Conservation (phyloP, 2,113 vertebrate species). For the Rousettus leschenaultii region DNA sequence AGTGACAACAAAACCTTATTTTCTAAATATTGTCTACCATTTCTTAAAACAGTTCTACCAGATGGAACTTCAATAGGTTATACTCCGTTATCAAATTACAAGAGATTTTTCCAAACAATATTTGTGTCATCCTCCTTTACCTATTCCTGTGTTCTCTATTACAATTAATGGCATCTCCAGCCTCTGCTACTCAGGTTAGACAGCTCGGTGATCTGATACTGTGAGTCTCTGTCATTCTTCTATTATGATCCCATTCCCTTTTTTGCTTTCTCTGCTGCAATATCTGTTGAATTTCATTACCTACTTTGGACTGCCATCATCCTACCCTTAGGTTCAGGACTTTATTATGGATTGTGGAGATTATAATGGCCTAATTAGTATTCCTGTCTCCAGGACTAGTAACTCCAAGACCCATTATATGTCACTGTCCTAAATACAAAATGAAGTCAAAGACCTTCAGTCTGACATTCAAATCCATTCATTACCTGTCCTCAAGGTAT, state of each 20-base stretch:
- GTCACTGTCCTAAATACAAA: neutral
- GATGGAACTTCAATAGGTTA: slow-evolving; percentile 50
- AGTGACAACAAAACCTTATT: slow-evolving; percentile 1
- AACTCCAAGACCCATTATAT: neutral
- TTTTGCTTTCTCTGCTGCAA: neutral
- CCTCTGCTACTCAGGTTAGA: neutral
- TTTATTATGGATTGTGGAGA: neutral
- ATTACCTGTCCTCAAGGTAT: neutral
- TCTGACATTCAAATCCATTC: neutral
- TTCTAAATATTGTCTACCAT: slow-evolving; percentile 41
- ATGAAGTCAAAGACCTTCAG: neutral
- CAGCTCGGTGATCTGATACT: neutral
- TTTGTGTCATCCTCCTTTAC: neutral
- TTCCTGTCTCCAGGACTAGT: neutral
- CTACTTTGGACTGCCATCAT: neutral
- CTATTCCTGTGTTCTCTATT: neutral
- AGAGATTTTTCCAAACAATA: slow-evolving; percentile 2
- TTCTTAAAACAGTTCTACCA: slow-evolving; percentile 53
- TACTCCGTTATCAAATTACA: neutral
- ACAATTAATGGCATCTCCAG: neutral
- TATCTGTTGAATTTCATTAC: neutral
- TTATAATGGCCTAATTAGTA: neutral
- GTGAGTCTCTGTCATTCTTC: neutral
- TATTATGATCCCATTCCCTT: neutral
- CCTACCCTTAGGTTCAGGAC: neutral